Evolutionary conservation across 2,888 invertebrate genomes (phyloP), one percentile per base, ranked within the genome.

Genomic region (Xanthostigma xanthostigma): DNA sequence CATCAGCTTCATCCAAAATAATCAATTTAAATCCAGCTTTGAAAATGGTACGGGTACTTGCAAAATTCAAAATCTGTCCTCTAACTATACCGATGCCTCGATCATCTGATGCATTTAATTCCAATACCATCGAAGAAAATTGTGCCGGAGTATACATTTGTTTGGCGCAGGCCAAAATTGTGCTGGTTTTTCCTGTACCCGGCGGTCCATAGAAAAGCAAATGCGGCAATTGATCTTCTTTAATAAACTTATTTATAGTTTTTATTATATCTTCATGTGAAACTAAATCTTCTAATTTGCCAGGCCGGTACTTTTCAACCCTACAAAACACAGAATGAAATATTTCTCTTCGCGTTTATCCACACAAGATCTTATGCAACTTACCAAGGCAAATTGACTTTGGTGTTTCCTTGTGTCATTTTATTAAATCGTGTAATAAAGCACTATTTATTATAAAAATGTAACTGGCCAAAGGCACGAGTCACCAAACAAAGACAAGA

Each of bases 291-390:
- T 88, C 84, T 54, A 98, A 72, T 51, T 79, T 84, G 43, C 78
- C 81, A 8, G 98, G 98, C 17, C 98, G 82, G 68, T 99, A 98
- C 66, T 98, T 98, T 70, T 99, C 98, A 33, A 98, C 95, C 97
- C 96, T 89, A 63, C 49, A 62, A 60, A 53, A 46, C 51, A 51
- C 50, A 52, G 42, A 53, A 48, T 44, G 38, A 49, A 44, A 39
- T 49, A 35, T 13, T 42, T 48, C 36, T 47, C 35, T 36, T 39
- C 34, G 34, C 38, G 35, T 48, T 44, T 50, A 52, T 44, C 41
- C 40, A 8, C 34, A 8, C 41, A 39, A n/a, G 36, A 27, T 3
- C 37, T 17, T 34, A 17, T 38, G 39, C 49, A 44, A 63, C 67
- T 63, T 62, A 79, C 79, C 80, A 80, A 57, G 79, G 79, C 51